These are phyloP conservation scores for Chiloscyllium plagiosum DNA, from an alignment of 2,113 vertebrate species.

Conservation along the genomic window DNA sequence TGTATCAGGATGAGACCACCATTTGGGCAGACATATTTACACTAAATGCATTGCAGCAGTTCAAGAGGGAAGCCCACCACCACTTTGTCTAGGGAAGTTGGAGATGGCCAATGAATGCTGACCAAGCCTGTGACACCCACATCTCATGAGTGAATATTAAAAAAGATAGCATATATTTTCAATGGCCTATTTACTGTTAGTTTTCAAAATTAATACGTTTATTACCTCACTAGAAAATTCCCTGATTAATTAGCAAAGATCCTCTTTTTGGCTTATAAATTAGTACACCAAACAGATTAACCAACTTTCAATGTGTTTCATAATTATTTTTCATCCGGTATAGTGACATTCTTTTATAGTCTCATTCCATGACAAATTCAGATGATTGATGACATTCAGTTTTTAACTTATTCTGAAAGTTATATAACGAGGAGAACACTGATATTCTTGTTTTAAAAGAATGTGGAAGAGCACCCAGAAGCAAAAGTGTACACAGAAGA, in stretches of 20 bases:
- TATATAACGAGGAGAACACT: neutral
- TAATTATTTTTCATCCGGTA: neutral
- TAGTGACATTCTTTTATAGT: neutral
- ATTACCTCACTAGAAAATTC: neutral
- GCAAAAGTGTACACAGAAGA: neutral
- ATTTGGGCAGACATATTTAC: neutral
- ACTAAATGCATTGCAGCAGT: too few relatives aligned
- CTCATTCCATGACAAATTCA: constrained; percentile 16
- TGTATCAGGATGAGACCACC: neutral
- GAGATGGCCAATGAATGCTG: too few relatives aligned
- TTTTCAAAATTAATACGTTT: constrained; percentile 27
- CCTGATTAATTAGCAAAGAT: constrained; percentile 5
- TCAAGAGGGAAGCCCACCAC: too few relatives aligned
- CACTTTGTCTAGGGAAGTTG: too few relatives aligned
- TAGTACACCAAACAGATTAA: constrained; percentile 1
- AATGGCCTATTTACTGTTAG: neutral
- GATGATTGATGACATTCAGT: neutral
- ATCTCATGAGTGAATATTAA: too few relatives aligned
- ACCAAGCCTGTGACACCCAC: too few relatives aligned
- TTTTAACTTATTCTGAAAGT: neutral
- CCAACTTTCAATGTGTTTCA: neutral
- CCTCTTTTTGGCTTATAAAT: constrained; percentile 12
- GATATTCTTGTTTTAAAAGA: neutral
- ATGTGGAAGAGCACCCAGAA: neutral
- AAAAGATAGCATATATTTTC: neutral